phyloP scores from a whole-genome alignment of 2,888 invertebrate genomes.

The Cyclophora albipunctata region DNA sequence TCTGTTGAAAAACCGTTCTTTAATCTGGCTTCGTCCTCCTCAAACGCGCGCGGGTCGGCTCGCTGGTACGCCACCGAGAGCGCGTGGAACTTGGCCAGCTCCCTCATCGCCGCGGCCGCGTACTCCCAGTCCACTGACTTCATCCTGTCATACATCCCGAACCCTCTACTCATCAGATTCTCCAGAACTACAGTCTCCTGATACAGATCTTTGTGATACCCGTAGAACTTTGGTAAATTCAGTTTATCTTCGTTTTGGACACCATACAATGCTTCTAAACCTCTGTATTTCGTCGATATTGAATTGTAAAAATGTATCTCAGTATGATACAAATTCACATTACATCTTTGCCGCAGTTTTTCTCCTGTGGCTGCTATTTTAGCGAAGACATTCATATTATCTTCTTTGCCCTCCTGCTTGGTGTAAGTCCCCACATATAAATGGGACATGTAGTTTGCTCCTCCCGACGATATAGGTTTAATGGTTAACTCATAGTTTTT shows the following conservation, averaged over 20 bases:
- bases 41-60: not conserved
- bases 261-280: constrained; percentile 29
- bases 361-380: constrained; percentile 41
- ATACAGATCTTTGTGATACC: constrained; percentile 12
- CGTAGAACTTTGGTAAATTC: constrained; percentile 37
- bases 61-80: constrained; percentile 29
- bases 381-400: constrained; percentile 35
- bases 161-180: constrained; percentile 40
- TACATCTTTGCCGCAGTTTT: constrained; percentile 27
- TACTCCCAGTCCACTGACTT: constrained; percentile 45
- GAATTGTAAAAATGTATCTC: constrained; percentile 39
- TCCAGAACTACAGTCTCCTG: constrained; percentile 23
- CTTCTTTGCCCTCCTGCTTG: constrained; percentile 10
- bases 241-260: constrained; percentile 31
- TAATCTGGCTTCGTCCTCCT: no score
- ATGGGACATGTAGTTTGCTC: constrained; percentile 35
- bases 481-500: constrained; percentile 19
- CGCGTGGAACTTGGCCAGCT: constrained; percentile 55
- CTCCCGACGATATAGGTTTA: constrained; percentile 24
- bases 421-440: constrained; percentile 21
- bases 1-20: no score
- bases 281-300: constrained; percentile 27
- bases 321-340: constrained; percentile 26
- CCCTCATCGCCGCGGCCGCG: constrained; percentile 32
- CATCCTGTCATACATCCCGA: constrained; percentile 34